phyloP scores from a whole-genome alignment of 2,888 invertebrate genomes.

The Metacarcinus magister region DNA sequence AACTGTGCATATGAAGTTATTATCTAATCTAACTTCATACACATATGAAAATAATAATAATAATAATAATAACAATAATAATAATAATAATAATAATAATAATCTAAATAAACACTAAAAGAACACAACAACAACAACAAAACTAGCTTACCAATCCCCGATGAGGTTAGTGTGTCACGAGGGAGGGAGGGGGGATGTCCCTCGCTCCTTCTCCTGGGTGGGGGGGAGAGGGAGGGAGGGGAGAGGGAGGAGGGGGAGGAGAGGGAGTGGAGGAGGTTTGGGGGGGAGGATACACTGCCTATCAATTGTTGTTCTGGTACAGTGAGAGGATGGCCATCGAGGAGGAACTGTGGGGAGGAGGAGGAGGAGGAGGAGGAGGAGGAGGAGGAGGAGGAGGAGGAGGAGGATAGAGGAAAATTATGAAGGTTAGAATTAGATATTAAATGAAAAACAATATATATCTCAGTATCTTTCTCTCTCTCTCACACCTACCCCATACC shows the following conservation, averaged over 20 bases:
- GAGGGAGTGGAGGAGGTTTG: conserved; percentile 53
- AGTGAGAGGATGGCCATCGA: neutral
- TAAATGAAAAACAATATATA: neutral
- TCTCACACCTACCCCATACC: neutral
- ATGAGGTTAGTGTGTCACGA: no score
- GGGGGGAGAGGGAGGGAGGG: neutral
- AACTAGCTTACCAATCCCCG: no score
- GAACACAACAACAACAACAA: no score
- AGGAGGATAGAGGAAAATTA: neutral
- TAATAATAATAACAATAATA: neutral
- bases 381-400: neutral
- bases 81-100: neutral
- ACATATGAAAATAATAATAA: neutral
- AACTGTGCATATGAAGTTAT: no score
- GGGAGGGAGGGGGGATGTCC: no score
- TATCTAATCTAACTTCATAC: no score
- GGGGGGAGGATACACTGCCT: conserved; percentile 23
- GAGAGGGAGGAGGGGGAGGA: neutral
- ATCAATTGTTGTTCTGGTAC: neutral
- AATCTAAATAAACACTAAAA: neutral
- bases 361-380: conserved; percentile 53
- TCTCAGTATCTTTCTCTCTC: neutral
- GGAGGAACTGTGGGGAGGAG: conserved; percentile 51
- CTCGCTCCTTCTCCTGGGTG: neutral
- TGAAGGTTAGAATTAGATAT: neutral